These are phyloP conservation scores for Sarcophaga bullata DNA, from an alignment of 1,140 invertebrate species.

Conservation along the genomic window DNA sequence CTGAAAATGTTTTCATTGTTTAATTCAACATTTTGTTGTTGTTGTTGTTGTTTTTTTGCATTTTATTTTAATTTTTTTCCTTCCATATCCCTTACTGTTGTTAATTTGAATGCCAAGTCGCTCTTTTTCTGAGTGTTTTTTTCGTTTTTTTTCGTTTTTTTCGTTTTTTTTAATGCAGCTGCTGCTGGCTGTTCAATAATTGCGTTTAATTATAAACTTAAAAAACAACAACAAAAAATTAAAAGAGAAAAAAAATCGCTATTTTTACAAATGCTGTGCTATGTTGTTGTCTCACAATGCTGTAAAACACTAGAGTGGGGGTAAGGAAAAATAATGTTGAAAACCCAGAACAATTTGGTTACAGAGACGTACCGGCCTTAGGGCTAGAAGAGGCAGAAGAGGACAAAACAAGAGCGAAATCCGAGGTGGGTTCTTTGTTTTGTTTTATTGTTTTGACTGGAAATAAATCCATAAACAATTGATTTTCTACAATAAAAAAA, in stretches of 20 bases:
- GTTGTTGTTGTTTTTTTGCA: constrained; percentile 49
- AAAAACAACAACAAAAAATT: constrained; percentile 34
- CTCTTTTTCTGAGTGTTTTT: neutral
- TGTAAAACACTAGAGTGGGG: constrained; percentile 5
- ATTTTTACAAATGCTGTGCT: constrained; percentile 32
- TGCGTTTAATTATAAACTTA: constrained; percentile 63
- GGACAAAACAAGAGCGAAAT: neutral
- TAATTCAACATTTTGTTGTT: constrained; percentile 59
- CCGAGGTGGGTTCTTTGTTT: no score
- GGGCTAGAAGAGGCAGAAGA: neutral
- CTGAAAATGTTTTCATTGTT: constrained; percentile 64
- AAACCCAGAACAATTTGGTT: constrained; percentile 21
- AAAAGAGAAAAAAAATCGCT: no score
- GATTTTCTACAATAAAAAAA: constrained; percentile 12
- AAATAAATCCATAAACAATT: constrained; percentile 21
- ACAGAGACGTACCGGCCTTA: constrained; percentile 42
- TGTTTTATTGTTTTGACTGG: neutral
- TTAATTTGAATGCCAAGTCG: constrained; percentile 30
- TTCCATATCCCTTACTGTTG: constrained; percentile 47
- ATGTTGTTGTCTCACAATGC: neutral
- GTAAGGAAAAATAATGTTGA: neutral
- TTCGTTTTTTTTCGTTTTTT: neutral
- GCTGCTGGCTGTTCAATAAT: constrained; percentile 61
- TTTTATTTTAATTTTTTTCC: constrained; percentile 27
- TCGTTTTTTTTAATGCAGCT: constrained; percentile 10